Conservation (phyloP, 2,888 invertebrate species). For the Volucella bombylans region DNA sequence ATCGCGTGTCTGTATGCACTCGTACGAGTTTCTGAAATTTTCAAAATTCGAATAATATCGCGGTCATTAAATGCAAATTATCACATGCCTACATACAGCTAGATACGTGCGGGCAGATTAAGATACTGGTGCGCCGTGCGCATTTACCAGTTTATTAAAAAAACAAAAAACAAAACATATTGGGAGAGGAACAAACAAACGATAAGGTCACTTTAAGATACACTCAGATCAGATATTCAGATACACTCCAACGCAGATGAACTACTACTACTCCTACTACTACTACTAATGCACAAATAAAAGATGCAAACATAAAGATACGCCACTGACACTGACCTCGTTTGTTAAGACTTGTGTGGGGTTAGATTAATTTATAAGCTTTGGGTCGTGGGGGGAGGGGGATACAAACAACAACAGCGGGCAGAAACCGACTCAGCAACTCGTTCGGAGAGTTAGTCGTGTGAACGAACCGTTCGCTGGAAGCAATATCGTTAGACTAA, state of each 20-base stretch:
- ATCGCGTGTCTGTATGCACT: background rate
- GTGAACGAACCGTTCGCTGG: conserved; percentile 62
- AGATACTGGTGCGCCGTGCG: conserved; percentile 4
- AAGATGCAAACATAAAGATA: conserved; percentile 48
- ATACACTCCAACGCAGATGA: conserved; percentile 5
- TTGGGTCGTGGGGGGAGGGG: too few species aligned
- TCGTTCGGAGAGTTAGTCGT: conserved; percentile 21
- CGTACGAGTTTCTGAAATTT: conserved; percentile 16
- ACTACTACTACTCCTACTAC: conserved; percentile 5
- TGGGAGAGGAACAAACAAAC: conserved; percentile 18
- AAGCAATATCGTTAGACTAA: conserved; percentile 67
- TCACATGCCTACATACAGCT: background rate
- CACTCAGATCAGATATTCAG: conserved; percentile 27
- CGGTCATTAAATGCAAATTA: conserved; percentile 19
- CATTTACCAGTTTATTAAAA: conserved; percentile 25
- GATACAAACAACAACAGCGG: background rate
- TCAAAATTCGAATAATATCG: conserved; percentile 7
- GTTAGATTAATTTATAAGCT: conserved; percentile 56
- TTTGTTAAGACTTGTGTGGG: conserved; percentile 38
- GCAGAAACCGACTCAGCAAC: conserved; percentile 10
- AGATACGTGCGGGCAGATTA: background rate
- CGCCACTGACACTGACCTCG: conserved; percentile 70
- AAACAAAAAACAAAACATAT: background rate
- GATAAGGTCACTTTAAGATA: conserved; percentile 54
- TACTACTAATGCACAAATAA: conserved; percentile 31